Percentiles rank a stretch among this genome's conserved stretches.
These are phyloP conservation scores for Zaprionus inermis DNA, from an alignment of 1,140 invertebrate species.

Conservation along the genomic window DNA sequence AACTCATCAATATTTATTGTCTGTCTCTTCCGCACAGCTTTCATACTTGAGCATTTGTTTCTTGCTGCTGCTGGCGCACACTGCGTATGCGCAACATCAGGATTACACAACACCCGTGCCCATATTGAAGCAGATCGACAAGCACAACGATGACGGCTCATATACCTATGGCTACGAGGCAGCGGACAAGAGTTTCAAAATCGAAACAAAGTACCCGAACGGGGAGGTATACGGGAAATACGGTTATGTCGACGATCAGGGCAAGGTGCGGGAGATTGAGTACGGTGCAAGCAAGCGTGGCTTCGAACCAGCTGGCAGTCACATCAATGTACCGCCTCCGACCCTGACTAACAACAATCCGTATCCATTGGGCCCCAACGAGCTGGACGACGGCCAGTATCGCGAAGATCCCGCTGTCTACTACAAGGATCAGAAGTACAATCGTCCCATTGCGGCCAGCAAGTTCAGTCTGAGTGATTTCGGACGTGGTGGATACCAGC, in stretches of 20 bases:
- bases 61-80: constrained; percentile 30
- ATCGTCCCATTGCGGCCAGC: constrained; percentile 84
- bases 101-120: constrained; percentile 88
- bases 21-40: not conserved
- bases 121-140: constrained; percentile 94
- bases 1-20: not conserved
- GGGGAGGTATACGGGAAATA: constrained; percentile 91
- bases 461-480: constrained; percentile 73
- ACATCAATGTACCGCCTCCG: constrained; percentile 92
- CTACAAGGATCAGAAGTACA: constrained; percentile 90
- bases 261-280: constrained; percentile 91
- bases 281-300: constrained; percentile 94
- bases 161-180: constrained; percentile 95
- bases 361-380: constrained; percentile 86
- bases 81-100: constrained; percentile 73
- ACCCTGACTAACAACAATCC: constrained; percentile 86
- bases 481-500: constrained; percentile 52
- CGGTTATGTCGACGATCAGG: constrained; percentile 91
- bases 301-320: constrained; percentile 92
- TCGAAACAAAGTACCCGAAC: constrained; percentile 93
- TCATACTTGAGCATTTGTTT: constrained; percentile 7
- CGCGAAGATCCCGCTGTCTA: constrained; percentile 91
- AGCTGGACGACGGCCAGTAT: constrained; percentile 92
- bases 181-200: constrained; percentile 96
- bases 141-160: constrained; percentile 93